phyloP scores from a whole-genome alignment of 2,113 vertebrate genomes.

The Sinocyclocheilus grahami region DNA sequence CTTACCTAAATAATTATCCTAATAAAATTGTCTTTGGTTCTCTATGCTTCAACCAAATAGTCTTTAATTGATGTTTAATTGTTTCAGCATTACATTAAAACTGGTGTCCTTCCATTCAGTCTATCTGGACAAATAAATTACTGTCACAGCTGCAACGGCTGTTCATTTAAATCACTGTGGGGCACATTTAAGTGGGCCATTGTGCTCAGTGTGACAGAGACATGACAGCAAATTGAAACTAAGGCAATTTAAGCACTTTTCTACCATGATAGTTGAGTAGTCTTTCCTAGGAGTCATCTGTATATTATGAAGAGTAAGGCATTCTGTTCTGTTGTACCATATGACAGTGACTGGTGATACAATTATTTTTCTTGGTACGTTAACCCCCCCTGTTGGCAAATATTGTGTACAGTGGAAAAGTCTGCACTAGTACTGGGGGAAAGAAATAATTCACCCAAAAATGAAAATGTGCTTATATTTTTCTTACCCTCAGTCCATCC shows the following conservation, averaged over 20 bases:
- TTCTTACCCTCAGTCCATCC: background rate
- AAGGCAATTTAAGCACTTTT: background rate
- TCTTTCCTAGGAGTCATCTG: background rate
- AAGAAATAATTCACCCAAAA: background rate
- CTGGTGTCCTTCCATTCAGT: background rate
- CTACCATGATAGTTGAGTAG: background rate
- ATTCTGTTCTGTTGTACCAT: background rate
- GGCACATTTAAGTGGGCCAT: background rate
- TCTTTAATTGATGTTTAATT: background rate
- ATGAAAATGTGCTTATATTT: too few relatives aligned
- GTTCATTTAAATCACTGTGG: background rate
- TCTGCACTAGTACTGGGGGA: too few relatives aligned
- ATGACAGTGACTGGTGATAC: background rate
- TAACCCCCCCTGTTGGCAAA: conserved; percentile 42
- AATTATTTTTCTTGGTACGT: background rate
- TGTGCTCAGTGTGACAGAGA: too few relatives aligned
- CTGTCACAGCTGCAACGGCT: background rate
- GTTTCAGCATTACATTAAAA: background rate
- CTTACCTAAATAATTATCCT: background rate
- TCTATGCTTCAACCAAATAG: background rate
- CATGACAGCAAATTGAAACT: too few relatives aligned
- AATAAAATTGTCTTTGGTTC: background rate
- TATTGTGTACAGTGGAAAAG: background rate
- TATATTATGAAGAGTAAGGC: background rate
- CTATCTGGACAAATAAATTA: background rate